Evolutionary conservation across 2,797 vertebrate genomes (phyloP), one percentile per base, ranked within the genome.

Genomic region (Mycteria americana): DNA sequence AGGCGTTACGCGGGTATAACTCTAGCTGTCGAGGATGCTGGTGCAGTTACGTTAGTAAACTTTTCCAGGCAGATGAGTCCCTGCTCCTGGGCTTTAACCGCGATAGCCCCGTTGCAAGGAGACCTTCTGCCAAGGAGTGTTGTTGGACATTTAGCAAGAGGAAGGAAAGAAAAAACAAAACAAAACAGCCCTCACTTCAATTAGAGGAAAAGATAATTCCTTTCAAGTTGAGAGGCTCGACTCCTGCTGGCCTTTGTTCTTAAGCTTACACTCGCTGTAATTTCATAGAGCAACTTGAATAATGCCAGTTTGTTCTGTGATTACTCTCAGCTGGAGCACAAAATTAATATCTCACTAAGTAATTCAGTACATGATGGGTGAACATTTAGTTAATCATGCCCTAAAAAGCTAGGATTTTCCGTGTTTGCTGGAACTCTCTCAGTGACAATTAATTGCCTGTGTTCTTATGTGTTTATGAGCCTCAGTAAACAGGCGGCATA

Each of bases 341-440:
- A 96, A 96, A 97, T 96, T 96, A 96, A 94, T 97, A 97, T 97
- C 95, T 83, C 85, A 51, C 96, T 96, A 97, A 98, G 97, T 97
- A 97, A 97, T 97, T 96, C 88, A 94, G 84, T 92, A 91, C 83
- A n/a, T 93, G 95, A 92, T 92, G 89, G 92, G 94, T 85, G 96
- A 98, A 94, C 89, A 95, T 95, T 96, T 94, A 93, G 88, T 97
- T 97, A 98, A 97, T 97, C 79, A 78, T 96, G 93, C 77, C 88
- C 85, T 92, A 91, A 97, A 97, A 97, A 91, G 33, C 92, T 81
- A 96, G 88, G 94, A 93, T 97, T 95, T 93, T 94, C 64, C 13
- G 7, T 84, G 53, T 83, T 92, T 24, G 50, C 73, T 95, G 94
- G 81, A 96, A 97, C 91, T 97, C 96, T 98, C 96, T 43, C 80